Evolutionary conservation across 2,113 vertebrate species (phyloP).

Genomic region (Fregetta grallaria): DNA sequence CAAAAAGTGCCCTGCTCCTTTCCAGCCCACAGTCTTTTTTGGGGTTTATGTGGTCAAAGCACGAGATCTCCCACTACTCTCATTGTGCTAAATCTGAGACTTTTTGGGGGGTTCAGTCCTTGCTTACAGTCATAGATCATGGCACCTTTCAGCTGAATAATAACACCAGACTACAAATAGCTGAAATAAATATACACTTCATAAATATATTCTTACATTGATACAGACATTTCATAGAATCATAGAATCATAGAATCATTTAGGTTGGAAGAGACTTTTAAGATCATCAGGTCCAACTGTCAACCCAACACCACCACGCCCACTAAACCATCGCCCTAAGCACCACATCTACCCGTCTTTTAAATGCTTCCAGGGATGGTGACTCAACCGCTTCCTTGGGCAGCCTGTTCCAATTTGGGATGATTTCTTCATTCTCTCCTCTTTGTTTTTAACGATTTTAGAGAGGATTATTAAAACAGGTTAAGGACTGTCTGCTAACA

Average conservation of each 20-base stretch:
- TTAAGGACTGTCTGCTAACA: background rate
- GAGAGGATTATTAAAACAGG: background rate
- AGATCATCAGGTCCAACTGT: too few relatives aligned
- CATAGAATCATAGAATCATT: too few relatives aligned
- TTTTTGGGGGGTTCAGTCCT: background rate
- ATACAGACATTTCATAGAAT: background rate
- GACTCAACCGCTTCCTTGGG: too few relatives aligned
- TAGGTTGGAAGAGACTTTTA: too few relatives aligned
- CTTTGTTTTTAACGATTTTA: background rate
- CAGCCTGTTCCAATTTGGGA: background rate
- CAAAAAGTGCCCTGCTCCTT: background rate
- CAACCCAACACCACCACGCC: too few relatives aligned
- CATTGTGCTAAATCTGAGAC: background rate
- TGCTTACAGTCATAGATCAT: background rate
- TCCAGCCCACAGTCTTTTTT: background rate
- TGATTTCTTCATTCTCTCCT: background rate
- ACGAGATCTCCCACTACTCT: background rate
- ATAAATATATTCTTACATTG: background rate
- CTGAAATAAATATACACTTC: background rate
- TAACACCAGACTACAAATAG: background rate
- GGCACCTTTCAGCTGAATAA: background rate
- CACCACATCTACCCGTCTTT: too few relatives aligned
- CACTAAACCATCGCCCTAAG: too few relatives aligned
- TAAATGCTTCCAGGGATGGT: too few relatives aligned
- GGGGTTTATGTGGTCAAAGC: background rate